A percentile compares a stretch with the other conserved stretches of the same genome.
Evolutionary conservation across 2,113 vertebrate genomes (phyloP).

Genomic region (Entosphenus tridentatus): DNA sequence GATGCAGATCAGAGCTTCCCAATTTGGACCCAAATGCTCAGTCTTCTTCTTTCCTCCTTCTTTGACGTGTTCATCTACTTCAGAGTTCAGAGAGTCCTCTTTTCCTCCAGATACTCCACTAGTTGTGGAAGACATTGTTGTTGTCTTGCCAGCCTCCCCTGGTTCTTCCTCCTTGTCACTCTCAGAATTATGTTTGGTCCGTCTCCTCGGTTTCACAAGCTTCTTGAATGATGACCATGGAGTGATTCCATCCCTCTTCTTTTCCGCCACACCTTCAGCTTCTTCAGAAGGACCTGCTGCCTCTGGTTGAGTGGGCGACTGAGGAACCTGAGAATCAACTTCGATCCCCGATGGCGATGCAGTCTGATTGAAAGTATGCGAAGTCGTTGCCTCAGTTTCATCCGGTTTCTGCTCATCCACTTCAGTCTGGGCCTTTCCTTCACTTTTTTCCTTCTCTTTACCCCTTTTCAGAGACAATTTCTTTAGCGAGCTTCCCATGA

Average conservation of each 20-base stretch:
- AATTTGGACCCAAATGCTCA: neutral
- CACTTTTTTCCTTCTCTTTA: neutral
- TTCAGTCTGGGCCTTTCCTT: neutral
- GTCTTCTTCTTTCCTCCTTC: slow-evolving; percentile 1
- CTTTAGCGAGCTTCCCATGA: neutral
- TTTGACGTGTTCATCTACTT: neutral
- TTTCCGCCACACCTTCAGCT: neutral
- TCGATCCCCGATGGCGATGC: neutral
- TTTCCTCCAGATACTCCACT: slow-evolving; percentile 2
- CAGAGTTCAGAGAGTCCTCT: neutral
- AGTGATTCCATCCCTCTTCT: slow-evolving; percentile 4
- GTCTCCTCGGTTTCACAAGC: neutral
- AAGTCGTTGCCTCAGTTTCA: neutral
- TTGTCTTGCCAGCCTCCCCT: neutral
- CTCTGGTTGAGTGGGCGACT: neutral
- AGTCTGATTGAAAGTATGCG: neutral
- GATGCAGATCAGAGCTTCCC: slow-evolving; percentile 4
- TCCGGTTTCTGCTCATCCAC: neutral
- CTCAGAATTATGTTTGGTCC: slow-evolving; percentile 4
- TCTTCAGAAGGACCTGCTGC: neutral
- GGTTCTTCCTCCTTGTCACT: slow-evolving; percentile 5
- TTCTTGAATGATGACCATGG: slow-evolving; percentile 5
- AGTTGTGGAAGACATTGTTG: slow-evolving; percentile 1
- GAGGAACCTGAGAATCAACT: neutral
- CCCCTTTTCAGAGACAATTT: neutral